These are phyloP conservation scores for Engystomops pustulosus DNA, from an alignment of 2,113 vertebrate genomes.

Conservation along the genomic window DNA sequence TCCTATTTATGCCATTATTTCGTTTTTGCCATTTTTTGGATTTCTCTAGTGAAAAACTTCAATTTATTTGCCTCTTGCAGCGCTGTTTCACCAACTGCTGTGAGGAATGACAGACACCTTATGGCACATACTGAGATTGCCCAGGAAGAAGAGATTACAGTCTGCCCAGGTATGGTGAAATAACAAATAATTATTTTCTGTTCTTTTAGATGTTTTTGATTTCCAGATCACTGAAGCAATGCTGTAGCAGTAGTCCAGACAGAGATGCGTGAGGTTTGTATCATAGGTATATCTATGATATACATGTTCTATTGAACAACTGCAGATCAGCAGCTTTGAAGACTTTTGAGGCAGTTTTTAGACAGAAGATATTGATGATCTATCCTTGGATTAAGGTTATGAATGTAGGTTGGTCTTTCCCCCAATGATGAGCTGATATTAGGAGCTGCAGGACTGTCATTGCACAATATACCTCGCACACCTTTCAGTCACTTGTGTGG, in stretches of 20 bases:
- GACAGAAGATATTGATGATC: too few relatives aligned
- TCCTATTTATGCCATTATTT: neutral
- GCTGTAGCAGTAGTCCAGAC: neutral
- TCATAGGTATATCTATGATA: too few relatives aligned
- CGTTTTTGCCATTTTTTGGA: neutral
- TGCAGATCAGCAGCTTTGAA: too few relatives aligned
- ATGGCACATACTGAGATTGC: slow-evolving; percentile 60
- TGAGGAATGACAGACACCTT: slow-evolving; percentile 22
- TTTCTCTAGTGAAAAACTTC: neutral
- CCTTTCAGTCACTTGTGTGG: too few relatives aligned
- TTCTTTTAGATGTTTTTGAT: neutral
- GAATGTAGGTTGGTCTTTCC: too few relatives aligned
- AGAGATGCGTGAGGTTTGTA: neutral
- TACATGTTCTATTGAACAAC: too few relatives aligned
- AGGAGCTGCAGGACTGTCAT: too few relatives aligned
- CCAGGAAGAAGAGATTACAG: slow-evolving; percentile 70
- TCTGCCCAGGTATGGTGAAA: slow-evolving; percentile 82
- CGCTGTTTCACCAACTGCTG: neutral
- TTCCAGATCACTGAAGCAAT: neutral
- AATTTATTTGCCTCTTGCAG: slow-evolving; percentile 8
- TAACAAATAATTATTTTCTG: slow-evolving; percentile 15
- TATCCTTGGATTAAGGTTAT: too few relatives aligned
- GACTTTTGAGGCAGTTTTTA: too few relatives aligned
- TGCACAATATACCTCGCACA: too few relatives aligned
- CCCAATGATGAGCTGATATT: too few relatives aligned